Base-by-base conservation (phyloP, 2,888 invertebrate genomes). In the Yponomeuta evonymella region DNA sequence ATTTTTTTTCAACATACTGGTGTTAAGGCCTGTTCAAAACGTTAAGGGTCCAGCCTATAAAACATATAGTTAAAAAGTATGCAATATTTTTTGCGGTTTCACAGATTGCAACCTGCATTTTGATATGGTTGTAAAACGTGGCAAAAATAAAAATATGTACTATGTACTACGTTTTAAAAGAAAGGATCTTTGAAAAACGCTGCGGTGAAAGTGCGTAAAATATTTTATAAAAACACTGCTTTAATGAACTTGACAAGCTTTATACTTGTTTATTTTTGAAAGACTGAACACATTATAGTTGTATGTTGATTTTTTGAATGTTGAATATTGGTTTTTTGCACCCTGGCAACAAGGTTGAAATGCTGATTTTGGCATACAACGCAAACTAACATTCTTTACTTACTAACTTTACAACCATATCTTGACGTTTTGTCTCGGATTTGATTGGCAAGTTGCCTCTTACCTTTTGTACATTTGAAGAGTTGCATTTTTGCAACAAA, bases 401-500 rank as follows among this genome's bases (percentile, higher is more conserved):
- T 58, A 58, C 51, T 58, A 58, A 58, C 15, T 58, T 58, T 58
- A 58, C 51, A 15, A 58, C 51, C 51, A 58, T 15, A 58, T 15
- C 51, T 12, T 15, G 43, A 15, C 12, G 15, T 58, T 15, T 58
- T 58, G 3, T 58, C 15, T 15, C 51, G 1, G 15, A 30, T 65
- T 65, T 30, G 1, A 65, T 65, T 64, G 64, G 29, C 33, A 11
- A 65, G 29, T 65, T 65, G 30, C 12, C 29, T 65, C 30, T 33
- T 65, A 33, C 8, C 30, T 65, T 65, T 23, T 65, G 4, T 30
- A 33, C 30, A 58, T 58, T 58, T 58, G 8, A 65, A 65, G 11
- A 11, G 65, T 65, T 65, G 65, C 33, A 29, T 9, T 65, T 64
- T 65, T 65, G 65, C 65, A 65, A 65, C 65, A 11, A 4, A 63